phyloP scores from a whole-genome alignment of 2,113 vertebrate genomes.

The Atrichornis clamosus region DNA sequence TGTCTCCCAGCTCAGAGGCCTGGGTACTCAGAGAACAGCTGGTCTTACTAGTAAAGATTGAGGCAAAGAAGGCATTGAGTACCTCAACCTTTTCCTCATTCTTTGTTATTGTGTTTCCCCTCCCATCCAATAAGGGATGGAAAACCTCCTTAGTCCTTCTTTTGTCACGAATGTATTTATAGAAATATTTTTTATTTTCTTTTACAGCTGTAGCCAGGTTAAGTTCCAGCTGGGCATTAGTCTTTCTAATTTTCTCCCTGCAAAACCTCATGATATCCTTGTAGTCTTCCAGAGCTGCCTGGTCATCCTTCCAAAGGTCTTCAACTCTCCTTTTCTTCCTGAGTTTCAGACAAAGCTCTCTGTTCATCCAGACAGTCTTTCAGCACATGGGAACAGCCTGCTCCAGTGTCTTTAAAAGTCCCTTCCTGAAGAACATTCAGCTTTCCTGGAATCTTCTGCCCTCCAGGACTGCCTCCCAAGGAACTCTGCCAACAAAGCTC shows the following conservation, averaged over 20 bases:
- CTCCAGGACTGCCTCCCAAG: background rate
- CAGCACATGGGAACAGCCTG: background rate
- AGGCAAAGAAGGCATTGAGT: background rate
- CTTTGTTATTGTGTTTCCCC: background rate
- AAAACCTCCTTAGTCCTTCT: background rate
- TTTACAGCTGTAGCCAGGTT: background rate
- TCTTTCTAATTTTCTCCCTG: background rate
- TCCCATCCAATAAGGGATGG: background rate
- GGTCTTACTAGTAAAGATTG: background rate
- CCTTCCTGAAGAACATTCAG: background rate
- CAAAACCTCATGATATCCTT: background rate
- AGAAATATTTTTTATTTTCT: background rate
- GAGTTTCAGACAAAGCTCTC: background rate
- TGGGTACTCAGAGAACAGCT: background rate
- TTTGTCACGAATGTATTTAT: background rate
- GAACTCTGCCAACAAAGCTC: background rate
- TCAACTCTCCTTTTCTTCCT: background rate
- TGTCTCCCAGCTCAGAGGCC: background rate
- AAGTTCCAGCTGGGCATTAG: background rate
- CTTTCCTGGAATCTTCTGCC: background rate
- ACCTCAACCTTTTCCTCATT: background rate
- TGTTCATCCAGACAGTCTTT: background rate
- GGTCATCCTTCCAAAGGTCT: background rate
- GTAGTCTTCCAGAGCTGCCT: background rate
- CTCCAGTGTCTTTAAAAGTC: background rate